Percentiles rank a stretch among this genome's conserved stretches.
Evolutionary conservation across 1,140 invertebrate species (phyloP).

Genomic region (Scaptomyza graminum): DNA sequence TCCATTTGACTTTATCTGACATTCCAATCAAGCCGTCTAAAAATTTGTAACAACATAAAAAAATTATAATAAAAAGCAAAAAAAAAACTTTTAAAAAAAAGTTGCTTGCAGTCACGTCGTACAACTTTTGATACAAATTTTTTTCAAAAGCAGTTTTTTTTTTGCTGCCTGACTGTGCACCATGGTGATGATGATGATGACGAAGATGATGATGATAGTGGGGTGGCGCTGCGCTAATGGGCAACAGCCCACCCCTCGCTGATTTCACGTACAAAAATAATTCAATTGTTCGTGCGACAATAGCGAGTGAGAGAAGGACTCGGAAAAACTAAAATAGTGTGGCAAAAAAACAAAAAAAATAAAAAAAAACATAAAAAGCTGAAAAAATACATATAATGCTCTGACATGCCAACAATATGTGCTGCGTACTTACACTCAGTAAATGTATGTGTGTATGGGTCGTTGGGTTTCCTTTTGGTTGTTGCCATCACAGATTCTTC

Average conservation of each 20-base stretch:
- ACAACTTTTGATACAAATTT: conserved; percentile 81
- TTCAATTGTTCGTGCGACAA: conserved; percentile 79
- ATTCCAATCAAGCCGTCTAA: conserved; percentile 81
- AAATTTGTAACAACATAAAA: conserved; percentile 68
- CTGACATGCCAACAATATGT: conserved; percentile 63
- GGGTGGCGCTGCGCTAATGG: conserved; percentile 69
- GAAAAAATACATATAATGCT: conserved; percentile 42
- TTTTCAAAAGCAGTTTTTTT: conserved; percentile 53
- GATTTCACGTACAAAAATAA: conserved; percentile 77
- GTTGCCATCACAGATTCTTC: conserved; percentile 1
- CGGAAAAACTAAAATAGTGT: conserved; percentile 79
- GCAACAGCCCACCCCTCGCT: conserved; percentile 66
- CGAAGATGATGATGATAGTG: conserved; percentile 60
- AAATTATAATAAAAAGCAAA: conserved; percentile 55
- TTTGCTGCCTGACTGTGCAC: conserved; percentile 22
- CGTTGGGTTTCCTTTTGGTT: conserved; percentile 41
- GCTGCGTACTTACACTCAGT: conserved; percentile 47
- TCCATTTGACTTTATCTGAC: conserved; percentile 83
- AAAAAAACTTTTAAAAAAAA: conserved; percentile 53
- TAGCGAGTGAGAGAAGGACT: conserved; percentile 58
- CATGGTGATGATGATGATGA: conserved; percentile 38
- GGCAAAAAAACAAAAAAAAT: conserved; percentile 57
- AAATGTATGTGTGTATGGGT: conserved; percentile 5
- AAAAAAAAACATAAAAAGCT: conserved; percentile 40
- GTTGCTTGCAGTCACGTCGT: conserved; percentile 70